Evolutionary conservation across 2,888 invertebrate genomes (phyloP), one percentile per base, ranked within the genome.

Genomic region (Hyposoter dolosus): DNA sequence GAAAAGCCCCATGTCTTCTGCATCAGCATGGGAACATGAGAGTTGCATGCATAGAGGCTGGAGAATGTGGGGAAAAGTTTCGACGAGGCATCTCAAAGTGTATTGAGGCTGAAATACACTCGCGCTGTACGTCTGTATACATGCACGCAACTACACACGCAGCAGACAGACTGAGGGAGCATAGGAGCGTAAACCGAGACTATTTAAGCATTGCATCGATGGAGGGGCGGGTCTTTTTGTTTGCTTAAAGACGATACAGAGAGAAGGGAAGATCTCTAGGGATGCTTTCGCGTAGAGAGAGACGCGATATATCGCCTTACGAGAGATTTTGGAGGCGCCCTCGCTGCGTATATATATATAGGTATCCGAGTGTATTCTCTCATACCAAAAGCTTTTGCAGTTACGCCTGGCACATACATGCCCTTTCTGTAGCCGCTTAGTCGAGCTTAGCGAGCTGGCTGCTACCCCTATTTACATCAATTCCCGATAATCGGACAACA

Each of bases 401-500:
- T 83, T 72, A 81, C 84, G 83, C 82, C 68, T 43, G 28, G 43
- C 43, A 56, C 43, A 32, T 23, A 17, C 71, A 66, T 28, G 60
- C 69, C 68, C 69, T 50, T 56, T 32, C 63, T 23, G 43, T 78
- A 80, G 82, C 74, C 88, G 89, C 89, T 90, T 90, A 89, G 87
- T 84, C 87, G 87, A 87, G 88, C 89, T 89, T 88, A 88, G 84
- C 88, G 88, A 89, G 84, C 83, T 84, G 83, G 65, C 86, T 85
- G 75, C 87, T 85, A 71, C 88, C 82, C 86, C 91, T 90, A 91
- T 92, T 91, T 91, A 90, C 91, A 91, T 91, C 91, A 89, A 91
- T 92, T 91, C 85, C 88, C 89, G 89, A 91, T 91, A 90, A 91
- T 92, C 90, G 91, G 91, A 90, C 90, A 88, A 88, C 88, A 87